These are phyloP conservation scores for Drosophila infuscata DNA, from an alignment of 2,888 invertebrate genomes.

Conservation along the genomic window DNA sequence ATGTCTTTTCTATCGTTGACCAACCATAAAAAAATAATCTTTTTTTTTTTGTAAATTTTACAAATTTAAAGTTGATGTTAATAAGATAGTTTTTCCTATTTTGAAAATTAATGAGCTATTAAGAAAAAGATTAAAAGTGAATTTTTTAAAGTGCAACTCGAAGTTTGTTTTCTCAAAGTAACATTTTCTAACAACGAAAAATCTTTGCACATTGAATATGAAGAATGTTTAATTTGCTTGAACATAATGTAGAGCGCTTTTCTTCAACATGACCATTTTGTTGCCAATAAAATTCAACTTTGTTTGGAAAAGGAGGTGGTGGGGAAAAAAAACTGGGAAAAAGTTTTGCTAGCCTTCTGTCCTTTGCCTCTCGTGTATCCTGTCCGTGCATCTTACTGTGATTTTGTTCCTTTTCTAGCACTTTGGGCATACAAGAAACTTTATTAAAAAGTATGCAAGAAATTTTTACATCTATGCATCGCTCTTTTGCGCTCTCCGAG, in stretches of 20 bases:
- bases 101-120: not conserved
- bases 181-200: not conserved
- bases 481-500: slow-evolving; percentile 19
- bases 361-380: slow-evolving; percentile 2
- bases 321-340: slow-evolving; percentile 25
- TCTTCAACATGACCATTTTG: slow-evolving; percentile 53
- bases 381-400: slow-evolving; percentile 13
- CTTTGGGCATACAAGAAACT: slow-evolving; percentile 74
- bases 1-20: not conserved
- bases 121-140: not conserved
- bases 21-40: not conserved
- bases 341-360: slow-evolving; percentile 53
- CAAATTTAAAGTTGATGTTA: not conserved
- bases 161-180: not conserved
- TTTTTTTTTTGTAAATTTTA: not conserved
- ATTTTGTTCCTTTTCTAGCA: slow-evolving; percentile 55
- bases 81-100: too few species aligned
- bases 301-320: slow-evolving; percentile 5
- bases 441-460: slow-evolving; percentile 76
- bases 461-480: slow-evolving; percentile 61
- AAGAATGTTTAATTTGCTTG: slow-evolving; percentile 45
- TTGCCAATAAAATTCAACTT: slow-evolving; percentile 69
- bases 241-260: slow-evolving; percentile 37
- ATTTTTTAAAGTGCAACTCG: not conserved
- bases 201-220: slow-evolving; percentile 14